Conservation (phyloP, 2,888 invertebrate genomes). For the Euclidia mi region DNA sequence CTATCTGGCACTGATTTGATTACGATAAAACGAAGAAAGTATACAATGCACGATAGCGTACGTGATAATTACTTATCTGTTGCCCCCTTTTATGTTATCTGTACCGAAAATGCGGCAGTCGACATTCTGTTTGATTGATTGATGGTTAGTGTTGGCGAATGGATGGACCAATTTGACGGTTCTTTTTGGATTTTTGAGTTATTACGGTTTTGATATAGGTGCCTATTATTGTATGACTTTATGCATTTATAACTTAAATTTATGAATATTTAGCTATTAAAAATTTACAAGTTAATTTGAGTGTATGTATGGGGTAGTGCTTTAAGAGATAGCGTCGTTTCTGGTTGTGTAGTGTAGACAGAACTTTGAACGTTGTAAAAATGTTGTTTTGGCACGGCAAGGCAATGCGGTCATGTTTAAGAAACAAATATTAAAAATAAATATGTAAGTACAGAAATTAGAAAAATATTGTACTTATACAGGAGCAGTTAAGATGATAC, state of each 20-base stretch:
- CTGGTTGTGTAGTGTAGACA: no score
- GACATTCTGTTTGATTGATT: conserved; percentile 56
- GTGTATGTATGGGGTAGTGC: no score
- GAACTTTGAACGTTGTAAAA: no score
- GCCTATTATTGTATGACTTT: background rate
- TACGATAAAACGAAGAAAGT: conserved; percentile 75
- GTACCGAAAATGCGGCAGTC: conserved; percentile 73
- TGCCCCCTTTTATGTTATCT: conserved; percentile 75
- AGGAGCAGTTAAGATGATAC: no score
- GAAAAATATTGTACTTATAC: no score
- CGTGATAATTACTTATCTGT: conserved; percentile 73
- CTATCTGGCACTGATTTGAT: conserved; percentile 75
- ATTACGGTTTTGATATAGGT: background rate
- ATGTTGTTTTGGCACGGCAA: no score
- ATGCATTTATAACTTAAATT: background rate
- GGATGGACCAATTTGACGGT: background rate
- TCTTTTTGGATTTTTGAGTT: conserved; percentile 4
- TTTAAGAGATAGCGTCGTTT: no score
- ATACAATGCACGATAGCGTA: conserved; percentile 77
- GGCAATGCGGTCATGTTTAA: no score
- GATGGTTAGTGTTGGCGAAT: conserved; percentile 9
- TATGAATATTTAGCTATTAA: no score
- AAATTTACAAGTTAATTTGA: no score
- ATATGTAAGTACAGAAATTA: no score
- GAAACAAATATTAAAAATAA: no score